phyloP scores from a whole-genome alignment of 2,113 vertebrate genomes.

The Cygnus buccinator region DNA sequence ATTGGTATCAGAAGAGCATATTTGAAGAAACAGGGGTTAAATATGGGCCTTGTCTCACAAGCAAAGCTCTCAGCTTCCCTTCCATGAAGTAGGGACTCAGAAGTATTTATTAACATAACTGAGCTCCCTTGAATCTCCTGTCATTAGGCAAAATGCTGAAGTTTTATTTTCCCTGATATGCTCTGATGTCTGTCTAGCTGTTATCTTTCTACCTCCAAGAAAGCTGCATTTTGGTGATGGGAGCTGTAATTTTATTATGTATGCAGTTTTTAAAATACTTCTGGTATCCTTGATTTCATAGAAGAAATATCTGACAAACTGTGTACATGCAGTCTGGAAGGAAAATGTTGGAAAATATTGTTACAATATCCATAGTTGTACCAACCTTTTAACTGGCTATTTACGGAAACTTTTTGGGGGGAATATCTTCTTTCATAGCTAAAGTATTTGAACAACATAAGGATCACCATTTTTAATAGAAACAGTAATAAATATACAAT shows the following conservation, averaged over 20 bases:
- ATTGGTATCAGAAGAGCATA: background rate
- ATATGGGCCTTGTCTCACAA: background rate
- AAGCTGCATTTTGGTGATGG: background rate
- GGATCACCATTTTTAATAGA: background rate
- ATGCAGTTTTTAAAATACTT: background rate
- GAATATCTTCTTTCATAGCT: background rate
- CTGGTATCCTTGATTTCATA: background rate
- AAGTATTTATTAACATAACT: background rate
- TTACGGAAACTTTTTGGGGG: background rate
- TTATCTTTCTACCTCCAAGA: background rate
- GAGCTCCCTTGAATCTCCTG: background rate
- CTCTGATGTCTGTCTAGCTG: background rate
- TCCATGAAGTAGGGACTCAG: background rate
- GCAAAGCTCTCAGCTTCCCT: background rate
- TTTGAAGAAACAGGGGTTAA: background rate
- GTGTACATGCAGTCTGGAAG: background rate
- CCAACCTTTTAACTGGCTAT: background rate
- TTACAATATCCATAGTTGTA: rapidly evolving
- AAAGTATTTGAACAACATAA: background rate
- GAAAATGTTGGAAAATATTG: background rate
- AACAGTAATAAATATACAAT: background rate
- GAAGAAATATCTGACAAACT: background rate
- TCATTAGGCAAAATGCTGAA: background rate
- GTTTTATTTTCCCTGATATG: background rate
- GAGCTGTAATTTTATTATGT: background rate